Conservation (phyloP, 30 jellyfish, hydroid and myxozoan species). For the Cassiopea xamachana region DNA sequence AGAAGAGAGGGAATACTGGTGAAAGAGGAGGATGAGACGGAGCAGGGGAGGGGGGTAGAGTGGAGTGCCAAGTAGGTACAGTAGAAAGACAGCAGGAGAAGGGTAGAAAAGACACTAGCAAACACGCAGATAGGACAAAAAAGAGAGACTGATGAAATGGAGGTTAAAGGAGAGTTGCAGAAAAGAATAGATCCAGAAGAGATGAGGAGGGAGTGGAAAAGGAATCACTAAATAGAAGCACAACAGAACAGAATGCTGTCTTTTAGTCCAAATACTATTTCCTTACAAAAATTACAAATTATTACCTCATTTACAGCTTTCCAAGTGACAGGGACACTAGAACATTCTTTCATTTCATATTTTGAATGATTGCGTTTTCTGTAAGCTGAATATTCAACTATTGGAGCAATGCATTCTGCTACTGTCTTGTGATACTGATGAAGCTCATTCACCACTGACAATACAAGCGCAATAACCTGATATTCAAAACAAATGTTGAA, state of each 20-base stretch:
- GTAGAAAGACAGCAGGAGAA: background rate
- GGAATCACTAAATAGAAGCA: too few relatives aligned
- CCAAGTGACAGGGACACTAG: constrained; percentile 78
- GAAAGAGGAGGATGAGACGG: background rate
- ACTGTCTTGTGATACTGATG: constrained; percentile 88
- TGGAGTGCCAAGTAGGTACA: background rate
- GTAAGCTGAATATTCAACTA: constrained; percentile 70
- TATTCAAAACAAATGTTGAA: background rate
- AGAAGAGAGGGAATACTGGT: background rate
- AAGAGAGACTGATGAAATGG: too few relatives aligned
- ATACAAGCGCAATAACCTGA: constrained; percentile 60
- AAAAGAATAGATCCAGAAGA: background rate
- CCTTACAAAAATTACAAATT: too few relatives aligned
- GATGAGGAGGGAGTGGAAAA: background rate
- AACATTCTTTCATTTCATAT: constrained; percentile 75
- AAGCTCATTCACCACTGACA: constrained; percentile 86
- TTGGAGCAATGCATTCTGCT: constrained; percentile 79
- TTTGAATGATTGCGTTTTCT: constrained; percentile 69
- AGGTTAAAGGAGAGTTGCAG: background rate
- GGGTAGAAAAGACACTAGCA: background rate
- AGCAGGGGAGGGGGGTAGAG: background rate
- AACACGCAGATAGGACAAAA: too few relatives aligned
- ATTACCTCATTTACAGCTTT: constrained; percentile 76
- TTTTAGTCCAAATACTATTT: too few relatives aligned
- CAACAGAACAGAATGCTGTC: too few relatives aligned